phyloP scores from a whole-genome alignment of 2,797 vertebrate species.

The Paratrypauchen microcephalus region DNA sequence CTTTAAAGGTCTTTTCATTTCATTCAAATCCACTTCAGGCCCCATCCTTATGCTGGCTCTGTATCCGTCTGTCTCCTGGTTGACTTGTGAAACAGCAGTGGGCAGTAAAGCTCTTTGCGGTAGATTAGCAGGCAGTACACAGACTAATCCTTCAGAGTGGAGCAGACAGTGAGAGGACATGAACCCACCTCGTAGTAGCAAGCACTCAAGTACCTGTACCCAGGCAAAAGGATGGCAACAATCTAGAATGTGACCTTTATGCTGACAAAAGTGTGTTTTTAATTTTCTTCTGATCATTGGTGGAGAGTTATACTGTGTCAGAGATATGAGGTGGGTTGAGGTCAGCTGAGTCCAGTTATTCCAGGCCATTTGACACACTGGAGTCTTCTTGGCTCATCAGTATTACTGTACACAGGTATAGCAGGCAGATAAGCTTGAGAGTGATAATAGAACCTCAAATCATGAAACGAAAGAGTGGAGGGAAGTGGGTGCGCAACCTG shows the following conservation, averaged over 20 bases:
- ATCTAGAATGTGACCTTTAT: not conserved
- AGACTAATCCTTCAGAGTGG: slow-evolving; percentile 67
- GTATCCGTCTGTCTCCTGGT: not conserved
- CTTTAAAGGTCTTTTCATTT: not conserved
- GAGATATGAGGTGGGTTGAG: slow-evolving; percentile 63
- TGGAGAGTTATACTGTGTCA: slow-evolving; percentile 29
- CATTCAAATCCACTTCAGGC: not conserved
- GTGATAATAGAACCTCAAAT: slow-evolving; percentile 1
- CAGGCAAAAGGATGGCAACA: not conserved
- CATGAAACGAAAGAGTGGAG: not conserved
- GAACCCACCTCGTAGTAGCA: slow-evolving; percentile 44
- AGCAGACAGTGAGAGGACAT: slow-evolving; percentile 65
- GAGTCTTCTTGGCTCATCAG: not conserved
- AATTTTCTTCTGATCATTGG: slow-evolving; percentile 10
- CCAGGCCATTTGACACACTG: slow-evolving; percentile 1
- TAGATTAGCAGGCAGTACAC: slow-evolving; percentile 72
- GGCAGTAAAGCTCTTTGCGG: slow-evolving; percentile 48
- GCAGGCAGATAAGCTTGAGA: not conserved
- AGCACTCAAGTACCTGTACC: slow-evolving; percentile 9
- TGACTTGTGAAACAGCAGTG: slow-evolving; percentile 30
- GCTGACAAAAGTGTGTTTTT: not conserved
- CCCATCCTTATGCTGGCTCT: not conserved
- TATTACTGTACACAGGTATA: not conserved
- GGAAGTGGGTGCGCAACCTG: too few species aligned
- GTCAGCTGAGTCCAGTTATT: slow-evolving; percentile 61